Evolutionary conservation across 2,113 vertebrate species (phyloP).

Genomic region (crab-eating macaque (Macaca fascicularis)): T2T-MFA8v1.1 NC_088395.1:29103501-29104000

Average conservation of each 20-base stretch:
- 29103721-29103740: neutral
- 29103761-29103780: neutral
- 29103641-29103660: neutral
- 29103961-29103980: no score
- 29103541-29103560: neutral
- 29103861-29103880: neutral
- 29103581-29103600: neutral
- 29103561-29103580: neutral
- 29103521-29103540: neutral
- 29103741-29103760: neutral
- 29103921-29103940: no score
- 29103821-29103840: neutral
- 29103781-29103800: neutral
- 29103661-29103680: neutral
- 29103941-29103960: no score
- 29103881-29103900: no score
- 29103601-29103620: neutral
- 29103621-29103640: neutral
- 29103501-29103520: neutral
- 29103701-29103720: neutral
- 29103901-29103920: no score
- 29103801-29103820: neutral
- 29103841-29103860: neutral
- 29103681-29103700: neutral
- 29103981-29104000: no score